Conservation (phyloP, 2,113 vertebrate genomes). For the Solea solea region DNA sequence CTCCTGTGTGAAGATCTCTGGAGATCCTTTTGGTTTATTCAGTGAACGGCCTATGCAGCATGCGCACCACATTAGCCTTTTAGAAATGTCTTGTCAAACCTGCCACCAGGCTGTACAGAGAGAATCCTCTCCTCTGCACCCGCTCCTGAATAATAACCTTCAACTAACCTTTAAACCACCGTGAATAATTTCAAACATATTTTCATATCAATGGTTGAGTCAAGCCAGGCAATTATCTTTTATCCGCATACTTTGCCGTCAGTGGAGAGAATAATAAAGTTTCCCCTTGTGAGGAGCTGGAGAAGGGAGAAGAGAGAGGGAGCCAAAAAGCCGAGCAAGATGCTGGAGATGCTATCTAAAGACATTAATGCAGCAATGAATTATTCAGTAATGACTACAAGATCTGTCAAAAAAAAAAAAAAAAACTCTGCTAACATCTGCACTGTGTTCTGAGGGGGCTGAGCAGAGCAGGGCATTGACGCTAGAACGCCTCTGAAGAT, state of each 20-base stretch:
- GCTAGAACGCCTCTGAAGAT: slow-evolving; percentile 82
- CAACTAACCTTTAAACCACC: slow-evolving; percentile 96
- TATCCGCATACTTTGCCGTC: slow-evolving; percentile 93
- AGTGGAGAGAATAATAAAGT: slow-evolving; percentile 92
- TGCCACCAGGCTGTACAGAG: slow-evolving; percentile 76
- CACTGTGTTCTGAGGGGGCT: slow-evolving; percentile 78
- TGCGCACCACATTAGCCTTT: slow-evolving; percentile 88
- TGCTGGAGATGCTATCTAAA: slow-evolving; percentile 87
- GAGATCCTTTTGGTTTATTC: slow-evolving; percentile 85
- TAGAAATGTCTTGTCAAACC: slow-evolving; percentile 86
- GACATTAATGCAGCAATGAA: slow-evolving; percentile 92
- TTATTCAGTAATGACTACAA: slow-evolving; percentile 96
- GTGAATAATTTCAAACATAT: slow-evolving; percentile 94
- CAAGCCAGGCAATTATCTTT: slow-evolving; percentile 99
- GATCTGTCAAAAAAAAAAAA: slow-evolving; percentile 83
- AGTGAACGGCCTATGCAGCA: slow-evolving; percentile 81
- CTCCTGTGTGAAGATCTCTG: slow-evolving; percentile 86
- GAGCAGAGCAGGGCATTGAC: slow-evolving; percentile 74
- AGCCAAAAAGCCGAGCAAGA: slow-evolving; percentile 70
- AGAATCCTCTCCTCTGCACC: slow-evolving; percentile 69
- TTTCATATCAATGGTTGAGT: slow-evolving; percentile 96
- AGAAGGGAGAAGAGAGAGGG: slow-evolving; percentile 69
- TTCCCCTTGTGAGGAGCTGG: slow-evolving; percentile 85
- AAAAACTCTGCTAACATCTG: slow-evolving; percentile 82
- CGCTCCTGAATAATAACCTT: slow-evolving; percentile 92